Evolutionary conservation across 2,113 vertebrate species (phyloP).

Genomic region (Zosterops lateralis): DNA sequence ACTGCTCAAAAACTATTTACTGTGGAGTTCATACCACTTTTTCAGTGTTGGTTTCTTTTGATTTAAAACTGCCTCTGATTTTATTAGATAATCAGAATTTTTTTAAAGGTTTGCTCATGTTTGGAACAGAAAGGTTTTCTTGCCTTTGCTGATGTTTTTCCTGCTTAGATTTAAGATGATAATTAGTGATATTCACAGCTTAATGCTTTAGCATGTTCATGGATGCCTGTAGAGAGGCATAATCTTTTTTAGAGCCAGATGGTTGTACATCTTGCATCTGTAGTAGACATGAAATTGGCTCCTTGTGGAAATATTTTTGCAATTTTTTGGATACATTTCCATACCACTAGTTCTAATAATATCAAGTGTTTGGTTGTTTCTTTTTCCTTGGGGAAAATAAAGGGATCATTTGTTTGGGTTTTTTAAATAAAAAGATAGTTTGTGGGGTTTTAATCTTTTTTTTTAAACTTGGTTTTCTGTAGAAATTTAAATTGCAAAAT

Average conservation of each 20-base stretch:
- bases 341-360: neutral
- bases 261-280: neutral
- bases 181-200: neutral
- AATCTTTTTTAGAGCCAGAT: conserved; percentile 52
- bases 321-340: neutral
- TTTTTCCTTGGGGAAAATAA: neutral
- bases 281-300: neutral
- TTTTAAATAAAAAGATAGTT: neutral
- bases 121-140: neutral
- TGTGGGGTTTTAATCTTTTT: neutral
- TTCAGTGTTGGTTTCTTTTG: neutral
- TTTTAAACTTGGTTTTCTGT: neutral
- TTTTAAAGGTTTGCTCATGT: neutral
- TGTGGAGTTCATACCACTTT: neutral
- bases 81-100: neutral
- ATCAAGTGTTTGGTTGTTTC: neutral
- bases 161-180: neutral
- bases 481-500: neutral
- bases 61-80: neutral
- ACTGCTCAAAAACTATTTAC: neutral
- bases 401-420: neutral
- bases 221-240: neutral
- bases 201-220: neutral
- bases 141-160: neutral
- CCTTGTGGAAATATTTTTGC: neutral